Conservation (phyloP, 2,113 vertebrate genomes). For the Malurus melanocephalus region DNA sequence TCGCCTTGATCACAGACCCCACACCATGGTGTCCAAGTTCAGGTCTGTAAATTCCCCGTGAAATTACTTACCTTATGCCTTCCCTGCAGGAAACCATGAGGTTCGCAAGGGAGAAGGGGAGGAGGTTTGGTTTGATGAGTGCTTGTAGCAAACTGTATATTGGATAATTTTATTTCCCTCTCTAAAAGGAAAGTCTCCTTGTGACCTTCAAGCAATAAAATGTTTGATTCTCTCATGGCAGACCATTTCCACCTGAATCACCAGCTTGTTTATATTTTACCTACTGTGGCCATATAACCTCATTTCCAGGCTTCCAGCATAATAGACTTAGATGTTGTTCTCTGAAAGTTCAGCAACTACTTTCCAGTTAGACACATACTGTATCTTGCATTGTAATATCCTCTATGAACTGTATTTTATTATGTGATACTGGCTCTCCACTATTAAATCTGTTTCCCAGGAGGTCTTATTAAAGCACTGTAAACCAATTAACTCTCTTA, state of each 20-base stretch:
- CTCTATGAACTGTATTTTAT: background rate
- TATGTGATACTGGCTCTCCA: slow-evolving; percentile 46
- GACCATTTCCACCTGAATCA: background rate
- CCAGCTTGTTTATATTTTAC: background rate
- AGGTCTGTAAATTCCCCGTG: background rate
- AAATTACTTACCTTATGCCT: background rate
- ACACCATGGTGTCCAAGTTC: background rate
- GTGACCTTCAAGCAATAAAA: background rate
- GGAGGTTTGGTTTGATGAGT: background rate
- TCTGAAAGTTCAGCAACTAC: slow-evolving; percentile 16
- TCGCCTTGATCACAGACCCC: background rate
- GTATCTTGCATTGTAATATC: slow-evolving; percentile 42
- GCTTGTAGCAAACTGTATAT: background rate
- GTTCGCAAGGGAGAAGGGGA: background rate
- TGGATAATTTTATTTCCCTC: background rate
- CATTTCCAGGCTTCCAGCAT: slow-evolving; percentile 9
- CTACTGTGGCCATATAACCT: background rate
- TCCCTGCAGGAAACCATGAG: background rate
- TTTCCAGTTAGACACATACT: background rate
- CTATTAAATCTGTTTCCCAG: slow-evolving; percentile 52
- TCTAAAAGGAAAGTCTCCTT: background rate
- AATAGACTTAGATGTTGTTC: background rate
- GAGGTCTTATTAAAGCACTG: slow-evolving; percentile 70
- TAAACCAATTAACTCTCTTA: slow-evolving; percentile 69
- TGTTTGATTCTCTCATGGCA: background rate